Conservation (phyloP, 2,888 invertebrate genomes). For the Pheosia gnoma region DNA sequence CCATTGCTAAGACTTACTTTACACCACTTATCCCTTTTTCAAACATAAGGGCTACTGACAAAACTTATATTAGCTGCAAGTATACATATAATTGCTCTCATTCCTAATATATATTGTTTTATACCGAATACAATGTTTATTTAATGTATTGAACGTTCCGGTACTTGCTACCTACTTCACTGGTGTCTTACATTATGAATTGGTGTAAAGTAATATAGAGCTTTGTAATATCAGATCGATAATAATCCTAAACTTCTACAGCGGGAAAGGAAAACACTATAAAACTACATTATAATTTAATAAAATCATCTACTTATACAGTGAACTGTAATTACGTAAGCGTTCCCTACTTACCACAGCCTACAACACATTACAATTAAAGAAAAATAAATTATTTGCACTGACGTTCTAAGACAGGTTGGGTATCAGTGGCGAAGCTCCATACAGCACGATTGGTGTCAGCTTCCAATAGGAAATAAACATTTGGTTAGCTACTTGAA, state of each 20-base stretch:
- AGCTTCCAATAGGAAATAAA: too few species aligned
- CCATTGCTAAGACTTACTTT: conserved; percentile 29
- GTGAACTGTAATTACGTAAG: conserved; percentile 26
- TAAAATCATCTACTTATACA: not conserved
- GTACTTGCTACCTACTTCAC: too few species aligned
- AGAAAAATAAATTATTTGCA: conserved; percentile 27
- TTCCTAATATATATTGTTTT: too few species aligned
- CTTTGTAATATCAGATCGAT: conserved; percentile 32
- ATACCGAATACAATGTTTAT: too few species aligned
- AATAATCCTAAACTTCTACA: conserved; percentile 19
- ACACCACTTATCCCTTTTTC: conserved; percentile 15
- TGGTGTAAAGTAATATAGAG: conserved; percentile 20
- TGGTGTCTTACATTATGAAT: not conserved
- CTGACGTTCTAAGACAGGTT: not conserved
- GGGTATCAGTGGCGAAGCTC: too few species aligned
- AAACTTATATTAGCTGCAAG: too few species aligned
- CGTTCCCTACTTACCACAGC: conserved; percentile 38
- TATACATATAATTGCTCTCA: too few species aligned
- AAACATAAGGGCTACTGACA: too few species aligned
- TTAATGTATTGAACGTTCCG: too few species aligned
- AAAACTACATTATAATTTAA: not conserved
- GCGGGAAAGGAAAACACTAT: conserved; percentile 24
- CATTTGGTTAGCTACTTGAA: too few species aligned
- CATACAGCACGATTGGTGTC: too few species aligned
- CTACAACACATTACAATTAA: conserved; percentile 23